Base-by-base conservation (phyloP, 1,140 invertebrate species). In the Caerostris darwini region DNA sequence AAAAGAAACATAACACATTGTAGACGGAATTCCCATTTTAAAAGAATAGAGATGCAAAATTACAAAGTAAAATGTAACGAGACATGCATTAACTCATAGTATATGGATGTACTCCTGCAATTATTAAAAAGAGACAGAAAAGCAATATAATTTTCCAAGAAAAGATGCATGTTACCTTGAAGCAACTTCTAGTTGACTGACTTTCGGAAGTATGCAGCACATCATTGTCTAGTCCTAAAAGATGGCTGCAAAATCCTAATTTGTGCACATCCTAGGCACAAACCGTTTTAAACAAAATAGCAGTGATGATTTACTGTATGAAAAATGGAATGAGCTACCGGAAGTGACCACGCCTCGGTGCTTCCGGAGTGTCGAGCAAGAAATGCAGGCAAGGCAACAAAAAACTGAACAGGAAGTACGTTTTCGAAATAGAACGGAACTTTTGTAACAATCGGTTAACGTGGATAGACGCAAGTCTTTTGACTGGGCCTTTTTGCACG, bases 391-490 rank as follows among this genome's bases (percentile, higher is more conserved):
- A 77, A 77, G 34, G 69, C 69, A 77, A 77, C 69, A 77, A 10
- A 34, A 14, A 77, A 77, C 50, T 77, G 71, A 77, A 77, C 50
- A 50, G 71, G 34, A 77, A 77, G 34, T 77, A 77, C 34, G 71
- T 77, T 77, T 77, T 53, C 71, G 71, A 77, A 77, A 12, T 77
- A 53, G 71, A 77, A 77, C 71, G 71, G 71, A 77, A 77, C 71
- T 50, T 77, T 50, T 53, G 71, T 77, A 77, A 77, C 50, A 77
- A 77, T 77, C 34, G 7, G 19, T 12, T 77, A 3, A 53, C 50
- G 50, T 50, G 50, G 50, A 77, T 19, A 77, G 69, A 71, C 8
- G 69, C n/a, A 71, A 71, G 71, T 34, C 4, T 50, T 77, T 53
- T 50, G 34, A 77, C 71, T 77, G 34, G 3, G 17, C 6, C n/a